Base-by-base conservation (phyloP, 2,113 vertebrate species). In the Protomyctophum bolini region DNA sequence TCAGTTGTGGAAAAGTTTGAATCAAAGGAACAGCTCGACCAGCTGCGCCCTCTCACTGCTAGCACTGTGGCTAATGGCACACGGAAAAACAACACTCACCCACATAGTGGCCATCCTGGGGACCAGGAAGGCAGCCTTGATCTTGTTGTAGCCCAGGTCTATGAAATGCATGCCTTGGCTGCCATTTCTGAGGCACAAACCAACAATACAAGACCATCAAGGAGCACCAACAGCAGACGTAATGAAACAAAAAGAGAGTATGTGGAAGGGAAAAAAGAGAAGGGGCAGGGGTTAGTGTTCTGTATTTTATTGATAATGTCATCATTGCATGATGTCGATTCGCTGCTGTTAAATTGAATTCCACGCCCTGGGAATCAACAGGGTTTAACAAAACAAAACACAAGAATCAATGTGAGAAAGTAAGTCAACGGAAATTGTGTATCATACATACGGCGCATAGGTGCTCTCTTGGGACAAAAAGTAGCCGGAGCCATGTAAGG, bases 121-220 rank as follows among this genome's bases (percentile, higher is more conserved):
- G 52, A 95, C 83, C 6, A 94, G 90, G 28, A 96, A 97, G 61
- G 94, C 86, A 6, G 95, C 86, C 75, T 92, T 94, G 81, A 93
- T 92, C 69, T 89, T 89, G 69, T 95, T 84, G 86, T 93, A 97
- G 4, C 96, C 95, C 0, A 94, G 92, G 6, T 98, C 95, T 6
- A 96, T 84, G 82, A 95, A 99, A 79, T 98, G 96, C 79, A 99
- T 92, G 57, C 98, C 98, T 14, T 96, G 96, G 47, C 94, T 91
- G 3, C 92, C 92, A 0, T 90, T 91, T 69, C 98, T 99, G 54
- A 0, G 68, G 75, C 29, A 1, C 21, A 46, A 29, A 75, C 58
- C 74, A 46, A 28, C 28, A 66, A 9, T 51, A 12, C 4, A 47
- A 63, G 12, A 15, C 8, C 7, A 63, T 12, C 33, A 41, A 6